These are phyloP conservation scores for Centropristis striata DNA, from an alignment of 2,113 vertebrate species.

Conservation along the genomic window DNA sequence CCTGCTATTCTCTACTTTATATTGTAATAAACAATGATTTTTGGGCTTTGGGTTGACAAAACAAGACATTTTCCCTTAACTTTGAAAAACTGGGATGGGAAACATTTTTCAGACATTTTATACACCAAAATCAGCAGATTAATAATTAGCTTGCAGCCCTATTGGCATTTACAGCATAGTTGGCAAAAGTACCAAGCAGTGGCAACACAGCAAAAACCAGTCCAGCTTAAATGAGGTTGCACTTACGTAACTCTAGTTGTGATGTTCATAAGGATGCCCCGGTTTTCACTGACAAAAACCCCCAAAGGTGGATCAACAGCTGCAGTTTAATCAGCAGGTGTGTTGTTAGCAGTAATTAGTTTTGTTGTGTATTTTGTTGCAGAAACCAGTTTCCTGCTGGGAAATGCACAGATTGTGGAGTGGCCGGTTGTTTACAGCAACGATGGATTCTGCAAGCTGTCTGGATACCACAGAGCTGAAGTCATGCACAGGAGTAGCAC, in stretches of 20 bases:
- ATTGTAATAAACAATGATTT: too few relatives aligned
- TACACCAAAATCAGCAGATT: too few relatives aligned
- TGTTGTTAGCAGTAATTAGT: not conserved
- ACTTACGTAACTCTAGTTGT: conserved; percentile 3
- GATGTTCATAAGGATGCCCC: not conserved
- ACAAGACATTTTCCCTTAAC: too few relatives aligned
- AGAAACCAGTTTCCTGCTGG: conserved; percentile 99
- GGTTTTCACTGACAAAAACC: not conserved
- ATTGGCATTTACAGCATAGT: not conserved
- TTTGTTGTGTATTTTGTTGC: conserved; percentile 36
- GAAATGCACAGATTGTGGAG: conserved; percentile 97
- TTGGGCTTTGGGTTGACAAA: too few relatives aligned
- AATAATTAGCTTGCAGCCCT: too few relatives aligned
- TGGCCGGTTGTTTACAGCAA: conserved; percentile 99
- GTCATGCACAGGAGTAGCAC: conserved; percentile 99
- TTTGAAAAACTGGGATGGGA: too few relatives aligned
- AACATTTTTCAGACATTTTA: too few relatives aligned
- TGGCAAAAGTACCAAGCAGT: not conserved
- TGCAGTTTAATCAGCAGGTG: not conserved
- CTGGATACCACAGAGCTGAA: conserved; percentile 97
- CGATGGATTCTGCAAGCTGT: conserved; percentile 99
- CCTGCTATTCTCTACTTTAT: too few relatives aligned
- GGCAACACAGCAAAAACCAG: not conserved
- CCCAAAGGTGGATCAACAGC: not conserved
- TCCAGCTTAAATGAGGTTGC: not conserved